Conservation (phyloP, 2,797 vertebrate genomes). For the Clarias fuscus region DNA sequence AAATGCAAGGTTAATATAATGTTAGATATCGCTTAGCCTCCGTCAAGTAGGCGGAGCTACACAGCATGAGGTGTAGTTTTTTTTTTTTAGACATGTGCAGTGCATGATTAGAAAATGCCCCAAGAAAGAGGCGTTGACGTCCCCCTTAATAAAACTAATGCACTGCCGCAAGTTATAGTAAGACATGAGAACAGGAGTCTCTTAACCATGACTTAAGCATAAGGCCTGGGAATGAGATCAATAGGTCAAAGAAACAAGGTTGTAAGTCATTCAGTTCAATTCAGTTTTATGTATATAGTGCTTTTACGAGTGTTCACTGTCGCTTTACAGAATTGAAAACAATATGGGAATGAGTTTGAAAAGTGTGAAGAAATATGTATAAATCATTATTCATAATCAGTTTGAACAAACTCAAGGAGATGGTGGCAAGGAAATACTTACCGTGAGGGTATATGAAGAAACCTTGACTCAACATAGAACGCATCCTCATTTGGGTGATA, state of each 20-base stretch:
- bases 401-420: too few relatives aligned
- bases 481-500: too few relatives aligned
- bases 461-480: too few relatives aligned
- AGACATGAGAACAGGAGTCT: not conserved
- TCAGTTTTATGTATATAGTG: too few relatives aligned
- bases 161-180: not conserved
- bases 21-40: not conserved
- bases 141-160: not conserved
- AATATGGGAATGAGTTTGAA: too few relatives aligned
- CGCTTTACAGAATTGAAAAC: too few relatives aligned
- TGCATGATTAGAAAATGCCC: not conserved
- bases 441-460: too few relatives aligned
- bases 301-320: too few relatives aligned
- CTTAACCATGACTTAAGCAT: not conserved
- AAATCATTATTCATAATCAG: too few relatives aligned
- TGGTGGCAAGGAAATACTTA: too few relatives aligned
- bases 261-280: not conserved
- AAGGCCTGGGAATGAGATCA: not conserved
- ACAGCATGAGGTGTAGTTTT: not conserved
- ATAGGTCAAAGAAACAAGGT: constrained; percentile 2
- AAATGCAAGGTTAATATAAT: not conserved
- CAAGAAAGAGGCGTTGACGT: not conserved
- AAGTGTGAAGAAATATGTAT: too few relatives aligned
- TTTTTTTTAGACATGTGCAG: not conserved
- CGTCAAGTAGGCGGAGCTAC: not conserved